Evolutionary conservation across 2,113 vertebrate genomes (phyloP).

Genomic region (Litocranius walleri): DNA sequence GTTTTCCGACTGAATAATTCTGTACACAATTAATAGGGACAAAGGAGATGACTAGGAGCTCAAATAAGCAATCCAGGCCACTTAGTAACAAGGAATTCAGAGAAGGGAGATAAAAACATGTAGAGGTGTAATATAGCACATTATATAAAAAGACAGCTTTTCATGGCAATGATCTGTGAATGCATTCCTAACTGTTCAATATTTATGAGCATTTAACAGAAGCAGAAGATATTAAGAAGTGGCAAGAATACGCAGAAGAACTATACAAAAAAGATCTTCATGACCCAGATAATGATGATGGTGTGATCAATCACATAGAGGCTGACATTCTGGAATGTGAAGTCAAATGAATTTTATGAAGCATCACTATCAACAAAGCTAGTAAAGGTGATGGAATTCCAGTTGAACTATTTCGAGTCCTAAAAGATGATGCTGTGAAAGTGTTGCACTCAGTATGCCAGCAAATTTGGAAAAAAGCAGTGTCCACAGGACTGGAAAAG

Average conservation of each 20-base stretch:
- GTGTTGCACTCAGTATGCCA: background rate
- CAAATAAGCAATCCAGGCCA: background rate
- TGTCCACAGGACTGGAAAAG: no score
- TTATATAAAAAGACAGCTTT: background rate
- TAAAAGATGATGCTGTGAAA: background rate
- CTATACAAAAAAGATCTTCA: background rate
- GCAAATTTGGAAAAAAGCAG: no score
- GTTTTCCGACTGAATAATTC: background rate
- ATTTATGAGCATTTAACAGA: background rate
- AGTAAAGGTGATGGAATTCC: background rate
- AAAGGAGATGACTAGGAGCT: background rate
- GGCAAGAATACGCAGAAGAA: background rate
- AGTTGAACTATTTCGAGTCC: background rate
- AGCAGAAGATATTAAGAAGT: background rate
- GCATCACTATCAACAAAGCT: background rate
- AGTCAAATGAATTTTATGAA: background rate
- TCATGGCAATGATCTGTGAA: background rate
- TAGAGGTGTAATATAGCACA: background rate
- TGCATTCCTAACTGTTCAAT: background rate
- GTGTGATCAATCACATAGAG: background rate
- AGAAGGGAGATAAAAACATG: background rate
- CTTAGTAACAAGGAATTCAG: background rate
- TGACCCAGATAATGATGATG: background rate
- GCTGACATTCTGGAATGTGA: background rate
- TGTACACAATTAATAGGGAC: background rate